Base-by-base conservation (phyloP, 2,888 invertebrate species). In the Anoncus sp. region DNA sequence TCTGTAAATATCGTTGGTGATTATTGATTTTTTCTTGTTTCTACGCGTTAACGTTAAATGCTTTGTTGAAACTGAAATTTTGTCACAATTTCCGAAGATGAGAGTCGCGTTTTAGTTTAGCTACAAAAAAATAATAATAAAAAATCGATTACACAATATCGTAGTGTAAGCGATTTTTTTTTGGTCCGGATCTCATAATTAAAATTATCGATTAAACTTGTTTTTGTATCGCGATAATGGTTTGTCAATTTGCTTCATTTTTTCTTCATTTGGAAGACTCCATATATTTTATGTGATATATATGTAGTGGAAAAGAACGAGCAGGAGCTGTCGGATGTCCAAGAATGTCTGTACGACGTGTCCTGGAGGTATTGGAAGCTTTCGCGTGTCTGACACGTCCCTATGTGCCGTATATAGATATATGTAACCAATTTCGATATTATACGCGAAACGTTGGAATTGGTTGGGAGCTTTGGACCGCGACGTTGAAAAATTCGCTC, bases 381-480 rank as follows among this genome's bases (percentile, higher is more conserved):
- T 14, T 35, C 43, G 38, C 47, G 18, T 59, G 22, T 59, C 38
- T 40, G 59, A 59, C 70, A 70, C 70, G 47, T 69, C 22, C 10
- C 59, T 55, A 53, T 51, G 24, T 10, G 40, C 24, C 22, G n/a
- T 40, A 18, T 22, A 38, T 10, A 14, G 14, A 43, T 53, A 27
- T 38, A 55, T 20, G 55, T 40, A 45, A 57, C 31, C 69, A 69
- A 35, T 57, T 59, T 69, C 57, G 59, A 69, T 69, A 69, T 69
- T 69, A 69, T 65, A 51, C 22, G 14, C 40, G 51, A 59, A 49
- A 35, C 20, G 49, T 60, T n/a, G 35, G 38, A 4, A 14, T 24
- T 47, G 38, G 38, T 18, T 38, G 38, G 65, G 22, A 66, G 38
- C 40, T 40, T 22, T 22, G 7, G 20, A 53, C 40, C 53, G 31